A percentile compares a stretch with the other conserved stretches of the same genome.
These are phyloP conservation scores for Caracal caracal DNA, from an alignment of 2,113 vertebrate species.

Conservation along the genomic window DNA sequence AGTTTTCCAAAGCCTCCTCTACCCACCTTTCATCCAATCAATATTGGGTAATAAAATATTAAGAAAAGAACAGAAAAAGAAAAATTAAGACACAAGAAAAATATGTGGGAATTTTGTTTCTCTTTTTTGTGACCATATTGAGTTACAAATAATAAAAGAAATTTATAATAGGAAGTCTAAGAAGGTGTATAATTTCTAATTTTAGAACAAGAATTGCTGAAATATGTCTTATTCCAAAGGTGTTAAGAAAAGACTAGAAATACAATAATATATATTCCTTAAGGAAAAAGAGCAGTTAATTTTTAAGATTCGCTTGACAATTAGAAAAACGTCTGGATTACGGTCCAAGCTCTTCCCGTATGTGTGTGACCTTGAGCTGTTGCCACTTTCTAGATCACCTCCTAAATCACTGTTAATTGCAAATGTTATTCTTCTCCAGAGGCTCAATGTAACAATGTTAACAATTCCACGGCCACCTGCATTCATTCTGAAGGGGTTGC, in stretches of 20 bases:
- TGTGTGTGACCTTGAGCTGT: slow-evolving; percentile 15
- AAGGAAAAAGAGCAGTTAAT: background rate
- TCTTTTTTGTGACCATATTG: background rate
- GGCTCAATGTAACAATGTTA: slow-evolving; percentile 14
- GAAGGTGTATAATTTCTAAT: background rate
- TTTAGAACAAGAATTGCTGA: slow-evolving; percentile 1
- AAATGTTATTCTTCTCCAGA: slow-evolving; percentile 21
- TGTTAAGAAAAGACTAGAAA: background rate
- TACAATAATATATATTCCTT: background rate
- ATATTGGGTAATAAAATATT: background rate
- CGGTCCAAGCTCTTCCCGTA: background rate
- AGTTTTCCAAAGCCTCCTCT: background rate
- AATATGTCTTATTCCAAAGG: background rate
- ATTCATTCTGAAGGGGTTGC: background rate
- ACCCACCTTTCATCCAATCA: background rate
- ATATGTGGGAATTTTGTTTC: background rate
- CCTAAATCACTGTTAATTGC: slow-evolving; percentile 66
- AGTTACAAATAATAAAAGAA: background rate
- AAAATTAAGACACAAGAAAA: background rate
- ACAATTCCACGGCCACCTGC: background rate
- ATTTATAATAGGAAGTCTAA: background rate
- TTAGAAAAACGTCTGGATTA: slow-evolving; percentile 6
- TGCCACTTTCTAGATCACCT: slow-evolving; percentile 39
- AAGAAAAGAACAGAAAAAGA: background rate
- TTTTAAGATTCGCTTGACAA: slow-evolving; percentile 48